Base-by-base conservation (phyloP, 2,113 vertebrate species). In the Himantopus leucocephalus region DNA sequence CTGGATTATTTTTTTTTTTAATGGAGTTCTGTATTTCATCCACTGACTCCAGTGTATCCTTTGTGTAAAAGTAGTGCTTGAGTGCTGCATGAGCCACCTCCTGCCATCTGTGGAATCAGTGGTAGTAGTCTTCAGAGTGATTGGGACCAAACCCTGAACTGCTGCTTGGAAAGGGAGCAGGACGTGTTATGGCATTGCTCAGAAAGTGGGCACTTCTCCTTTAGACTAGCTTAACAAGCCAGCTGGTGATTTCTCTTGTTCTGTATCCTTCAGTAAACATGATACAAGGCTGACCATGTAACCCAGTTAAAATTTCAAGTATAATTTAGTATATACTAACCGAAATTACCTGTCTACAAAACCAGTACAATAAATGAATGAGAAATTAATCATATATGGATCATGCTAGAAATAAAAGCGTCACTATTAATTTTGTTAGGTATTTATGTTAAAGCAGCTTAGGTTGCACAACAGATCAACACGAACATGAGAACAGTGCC, bases 171-270 rank as follows among this genome's bases (percentile, higher is more conserved):
- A 72, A 34, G 21, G 16, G 35, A 85, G 52, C 68, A 52, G 35
- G 29, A 41, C 1, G 0, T 50, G 30, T 72, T 62, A 24, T 0
- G 5, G 58, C 24, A 22, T 34, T 52, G 29, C 24, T 76, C 24
- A 45, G 45, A 71, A 50, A 67, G 30, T 58, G 41, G 11, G 11
- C 62, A 6, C 27, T 70, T 84, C 48, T 92, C 48, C 3, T 2
- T 59, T 63, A 45, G 20, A 41, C 34, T 24, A 48, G 32, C 8
- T 79, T 75, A 74, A 43, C 47, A 47, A 56, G 67, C n/a, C 34
- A 60, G 35, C 5, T 75, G 37, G 18, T 50, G 39, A 27, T 50
- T 93, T 53, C 15, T 53, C 27, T 53, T 83, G 21, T 41, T 78
- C 39, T 62, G 5, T 37, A 53, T 52, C 30, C 16, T 79, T 75